Evolutionary conservation across 2,113 vertebrate species (phyloP).

Genomic region (Siphamia tubifer): DNA sequence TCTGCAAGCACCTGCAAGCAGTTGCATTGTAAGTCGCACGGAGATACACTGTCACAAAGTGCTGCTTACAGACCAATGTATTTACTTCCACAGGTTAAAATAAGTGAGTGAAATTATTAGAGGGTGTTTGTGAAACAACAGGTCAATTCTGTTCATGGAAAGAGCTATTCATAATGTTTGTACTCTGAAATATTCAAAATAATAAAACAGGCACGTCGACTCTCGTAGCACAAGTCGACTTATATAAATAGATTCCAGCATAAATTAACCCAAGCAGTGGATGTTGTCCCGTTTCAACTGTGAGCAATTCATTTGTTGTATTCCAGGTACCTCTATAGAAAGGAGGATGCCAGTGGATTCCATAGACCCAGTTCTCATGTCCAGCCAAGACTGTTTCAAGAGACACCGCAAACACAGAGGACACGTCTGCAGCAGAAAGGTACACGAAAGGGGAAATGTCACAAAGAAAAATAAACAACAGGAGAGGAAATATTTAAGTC

Average conservation of each 20-base stretch:
- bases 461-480: too few species aligned
- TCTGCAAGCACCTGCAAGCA: slow-evolving; percentile 1
- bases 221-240: too few species aligned
- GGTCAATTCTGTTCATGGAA: background rate
- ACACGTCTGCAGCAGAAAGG: slow-evolving; percentile 65
- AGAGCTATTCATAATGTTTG: too few species aligned
- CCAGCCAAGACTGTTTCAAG: slow-evolving; percentile 94
- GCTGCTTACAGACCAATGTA: background rate
- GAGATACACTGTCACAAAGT: background rate
- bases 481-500: too few species aligned
- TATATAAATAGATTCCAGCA: background rate
- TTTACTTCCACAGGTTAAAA: slow-evolving; percentile 11
- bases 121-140: background rate
- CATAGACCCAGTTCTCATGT: slow-evolving; percentile 96
- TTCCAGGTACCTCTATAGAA: slow-evolving; percentile 82
- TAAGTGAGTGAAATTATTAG: background rate
- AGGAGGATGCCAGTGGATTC: slow-evolving; percentile 92
- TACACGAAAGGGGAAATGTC: background rate
- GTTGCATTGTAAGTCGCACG: background rate
- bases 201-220: too few species aligned
- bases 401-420: slow-evolving; percentile 81
- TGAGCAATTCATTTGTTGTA: background rate
- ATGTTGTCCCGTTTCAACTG: background rate
- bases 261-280: background rate
- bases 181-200: too few species aligned